A percentile compares a stretch with the other conserved stretches of the same genome.
Conservation (phyloP, 1,140 invertebrate species). For the Dreissena polymorpha region DNA sequence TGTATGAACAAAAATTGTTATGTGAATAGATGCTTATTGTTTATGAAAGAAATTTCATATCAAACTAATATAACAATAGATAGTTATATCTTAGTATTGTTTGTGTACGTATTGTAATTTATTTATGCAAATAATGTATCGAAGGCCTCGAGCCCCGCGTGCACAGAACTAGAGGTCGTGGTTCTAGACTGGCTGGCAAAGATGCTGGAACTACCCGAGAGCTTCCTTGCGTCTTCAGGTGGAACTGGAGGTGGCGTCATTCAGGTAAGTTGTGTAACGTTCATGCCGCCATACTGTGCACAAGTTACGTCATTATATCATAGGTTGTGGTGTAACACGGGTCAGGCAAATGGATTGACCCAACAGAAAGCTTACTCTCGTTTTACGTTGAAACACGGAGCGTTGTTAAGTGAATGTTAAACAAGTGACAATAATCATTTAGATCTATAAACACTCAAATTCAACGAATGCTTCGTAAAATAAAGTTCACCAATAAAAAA, state of each 20-base stretch:
- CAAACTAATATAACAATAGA: background rate
- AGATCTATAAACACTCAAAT: too few relatives aligned
- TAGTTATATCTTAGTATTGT: background rate
- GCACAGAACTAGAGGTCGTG: conserved; percentile 96
- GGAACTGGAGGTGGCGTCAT: conserved; percentile 93
- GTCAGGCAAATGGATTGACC: too few relatives aligned
- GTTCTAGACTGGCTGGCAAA: conserved; percentile 97
- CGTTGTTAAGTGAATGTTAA: too few relatives aligned
- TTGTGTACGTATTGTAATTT: background rate
- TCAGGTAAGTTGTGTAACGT: conserved; percentile 56
- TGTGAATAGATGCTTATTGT: background rate
- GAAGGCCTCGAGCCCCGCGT: conserved; percentile 88
- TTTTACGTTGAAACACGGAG: too few relatives aligned
- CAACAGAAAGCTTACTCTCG: too few relatives aligned
- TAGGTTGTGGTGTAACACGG: too few relatives aligned
- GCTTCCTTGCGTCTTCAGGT: conserved; percentile 86
- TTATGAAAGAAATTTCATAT: background rate
- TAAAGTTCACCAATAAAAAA: too few relatives aligned
- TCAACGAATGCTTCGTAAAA: too few relatives aligned
- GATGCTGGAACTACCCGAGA: conserved; percentile 90
- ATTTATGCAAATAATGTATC: background rate
- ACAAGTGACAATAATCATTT: too few relatives aligned
- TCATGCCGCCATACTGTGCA: too few relatives aligned
- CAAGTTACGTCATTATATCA: too few relatives aligned
- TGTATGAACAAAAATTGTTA: too few relatives aligned